Evolutionary conservation across 2,113 vertebrate genomes (phyloP).

Genomic region (Scopus umbretta): DNA sequence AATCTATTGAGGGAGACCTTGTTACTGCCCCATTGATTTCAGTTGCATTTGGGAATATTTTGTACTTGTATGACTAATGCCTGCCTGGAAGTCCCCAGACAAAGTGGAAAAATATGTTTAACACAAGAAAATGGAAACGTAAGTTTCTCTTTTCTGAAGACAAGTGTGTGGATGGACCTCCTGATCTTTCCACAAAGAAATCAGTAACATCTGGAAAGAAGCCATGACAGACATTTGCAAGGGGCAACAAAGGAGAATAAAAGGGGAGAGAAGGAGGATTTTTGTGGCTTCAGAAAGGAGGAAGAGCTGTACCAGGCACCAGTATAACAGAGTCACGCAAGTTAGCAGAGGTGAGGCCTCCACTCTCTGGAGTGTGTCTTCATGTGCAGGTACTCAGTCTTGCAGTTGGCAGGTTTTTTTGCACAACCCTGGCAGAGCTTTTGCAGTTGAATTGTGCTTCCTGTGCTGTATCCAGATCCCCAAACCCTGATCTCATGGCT

Average conservation of each 20-base stretch:
- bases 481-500: background rate
- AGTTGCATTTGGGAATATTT: background rate
- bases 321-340: background rate
- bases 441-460: background rate
- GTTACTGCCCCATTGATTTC: background rate
- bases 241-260: background rate
- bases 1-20: background rate
- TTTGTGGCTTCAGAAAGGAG: background rate
- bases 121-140: background rate
- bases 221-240: rapidly evolving
- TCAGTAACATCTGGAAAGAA: background rate
- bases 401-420: background rate
- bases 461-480: background rate
- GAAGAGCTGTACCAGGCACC: background rate
- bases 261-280: background rate
- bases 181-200: background rate
- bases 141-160: background rate
- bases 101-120: background rate
- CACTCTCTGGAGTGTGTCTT: background rate
- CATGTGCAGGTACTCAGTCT: background rate
- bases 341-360: background rate
- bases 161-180: background rate
- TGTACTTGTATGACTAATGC: background rate
- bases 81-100: background rate
- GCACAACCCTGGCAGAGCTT: background rate